These are phyloP conservation scores for Rynchops niger DNA, from an alignment of 2,113 vertebrate species.

Conservation along the genomic window DNA sequence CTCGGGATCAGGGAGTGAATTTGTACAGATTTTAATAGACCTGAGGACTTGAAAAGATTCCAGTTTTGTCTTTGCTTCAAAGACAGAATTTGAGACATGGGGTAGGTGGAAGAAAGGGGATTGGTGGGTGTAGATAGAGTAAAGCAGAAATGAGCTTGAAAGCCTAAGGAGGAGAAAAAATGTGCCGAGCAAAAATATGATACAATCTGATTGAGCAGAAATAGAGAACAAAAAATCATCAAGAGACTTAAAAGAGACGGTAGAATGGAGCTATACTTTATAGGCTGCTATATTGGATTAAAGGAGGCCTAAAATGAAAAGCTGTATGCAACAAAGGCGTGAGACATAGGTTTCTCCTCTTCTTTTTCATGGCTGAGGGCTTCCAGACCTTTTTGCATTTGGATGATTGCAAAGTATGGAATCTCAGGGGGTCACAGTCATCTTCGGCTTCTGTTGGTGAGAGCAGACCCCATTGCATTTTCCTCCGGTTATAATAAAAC, in stretches of 20 bases:
- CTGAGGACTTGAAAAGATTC: not conserved
- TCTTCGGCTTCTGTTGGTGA: not conserved
- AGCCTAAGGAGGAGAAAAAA: not conserved
- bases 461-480: not conserved
- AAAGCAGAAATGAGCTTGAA: not conserved
- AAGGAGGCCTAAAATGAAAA: constrained; percentile 34
- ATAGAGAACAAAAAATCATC: constrained; percentile 31
- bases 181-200: not conserved
- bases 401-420: not conserved
- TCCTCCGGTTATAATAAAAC: not conserved
- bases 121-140: not conserved
- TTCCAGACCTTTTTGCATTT: not conserved
- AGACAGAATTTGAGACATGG: not conserved
- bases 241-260: not conserved
- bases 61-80: not conserved
- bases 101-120: not conserved
- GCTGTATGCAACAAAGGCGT: not conserved
- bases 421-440: not conserved
- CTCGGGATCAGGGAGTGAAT: not conserved
- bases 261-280: not conserved
- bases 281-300: constrained; percentile 10
- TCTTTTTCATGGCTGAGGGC: not conserved
- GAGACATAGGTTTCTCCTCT: not conserved
- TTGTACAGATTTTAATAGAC: not conserved
- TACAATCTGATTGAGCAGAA: not conserved